Evolutionary conservation across 2,888 invertebrate species (phyloP).

Genomic region (Ephialtes manifestator): DNA sequence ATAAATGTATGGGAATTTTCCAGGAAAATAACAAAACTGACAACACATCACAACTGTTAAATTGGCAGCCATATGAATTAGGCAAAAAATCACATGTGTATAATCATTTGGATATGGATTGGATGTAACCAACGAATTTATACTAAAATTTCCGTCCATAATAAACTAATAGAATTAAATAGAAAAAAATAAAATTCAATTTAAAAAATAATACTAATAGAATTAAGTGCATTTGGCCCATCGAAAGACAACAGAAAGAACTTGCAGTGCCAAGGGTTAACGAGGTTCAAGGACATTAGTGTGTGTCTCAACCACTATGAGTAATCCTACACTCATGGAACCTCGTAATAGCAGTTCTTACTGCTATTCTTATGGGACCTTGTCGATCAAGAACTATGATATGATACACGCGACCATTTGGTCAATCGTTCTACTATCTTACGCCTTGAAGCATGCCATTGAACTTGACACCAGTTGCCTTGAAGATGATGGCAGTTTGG

Average conservation of each 20-base stretch:
- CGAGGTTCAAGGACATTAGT: constrained; percentile 54
- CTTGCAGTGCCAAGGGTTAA: constrained; percentile 21
- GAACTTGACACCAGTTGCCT: constrained; percentile 88
- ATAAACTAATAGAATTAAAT: no score
- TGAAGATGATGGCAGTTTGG: constrained; percentile 92
- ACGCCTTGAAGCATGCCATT: constrained; percentile 86
- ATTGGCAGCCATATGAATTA: background rate
- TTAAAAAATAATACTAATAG: no score
- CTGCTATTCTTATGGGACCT: no score
- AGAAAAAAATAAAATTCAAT: no score
- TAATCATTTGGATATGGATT: constrained; percentile 81
- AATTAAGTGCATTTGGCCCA: constrained; percentile 19
- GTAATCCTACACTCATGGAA: constrained; percentile 18
- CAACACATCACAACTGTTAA: background rate
- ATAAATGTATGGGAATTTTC: background rate
- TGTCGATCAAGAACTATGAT: constrained; percentile 93
- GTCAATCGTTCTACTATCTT: constrained; percentile 90
- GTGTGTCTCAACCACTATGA: constrained; percentile 16
- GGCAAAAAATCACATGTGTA: background rate
- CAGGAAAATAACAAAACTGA: background rate
- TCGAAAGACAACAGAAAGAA: constrained; percentile 48
- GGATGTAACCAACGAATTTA: background rate
- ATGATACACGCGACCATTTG: constrained; percentile 92
- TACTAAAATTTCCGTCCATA: no score
- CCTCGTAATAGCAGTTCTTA: constrained; percentile 24